Base-by-base conservation (phyloP, 2,888 invertebrate species). In the Pomacea canaliculata region DNA sequence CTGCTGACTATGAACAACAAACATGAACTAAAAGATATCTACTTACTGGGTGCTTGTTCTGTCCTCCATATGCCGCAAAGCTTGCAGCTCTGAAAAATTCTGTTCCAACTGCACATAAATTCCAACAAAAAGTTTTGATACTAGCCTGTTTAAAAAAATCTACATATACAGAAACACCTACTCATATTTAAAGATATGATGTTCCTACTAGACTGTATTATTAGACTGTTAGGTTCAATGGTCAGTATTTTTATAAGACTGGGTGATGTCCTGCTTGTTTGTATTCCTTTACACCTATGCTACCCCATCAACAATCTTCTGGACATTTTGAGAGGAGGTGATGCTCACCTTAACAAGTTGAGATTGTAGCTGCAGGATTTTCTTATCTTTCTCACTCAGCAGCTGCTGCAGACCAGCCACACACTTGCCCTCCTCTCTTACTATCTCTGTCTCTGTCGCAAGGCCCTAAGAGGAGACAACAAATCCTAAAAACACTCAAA, bases 71-170 rank as follows among this genome's bases (percentile, higher is more conserved):
- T 81, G 94, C 91, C 95, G 95, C 80, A 95, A 91, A 66, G 95
- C 94, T 81, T 94, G 94, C 90, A 96, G 96, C 90, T 96, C 96
- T 72, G 96, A 92, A 91, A 95, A 96, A 71, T 95, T 93, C 91
- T 96, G 95, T 91, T 96, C 96, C 95, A 95, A 96, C 92, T 89
- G 78, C 60, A 80, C 80, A 70, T 69, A 73, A 4, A 56, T 27
- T 9, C 19, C 10, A 27, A 63, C 63, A 63, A n/a, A 56, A 1
- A 56, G 8, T 56, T 16, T 16, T 56, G 4, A 56, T 56, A 56
- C 16, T 8, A 56, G 10, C 4, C 37, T 37, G 37, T 5, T 37
- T 37, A 3, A 37, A 3, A 37, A 37, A 37, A 37, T 37, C 37
- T 37, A 37, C 3, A 37, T 37, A 37, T 37, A 5, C 5, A 37